These are phyloP conservation scores for Latheticus oryzae DNA, from an alignment of 2,888 invertebrate genomes.

Conservation along the genomic window DNA sequence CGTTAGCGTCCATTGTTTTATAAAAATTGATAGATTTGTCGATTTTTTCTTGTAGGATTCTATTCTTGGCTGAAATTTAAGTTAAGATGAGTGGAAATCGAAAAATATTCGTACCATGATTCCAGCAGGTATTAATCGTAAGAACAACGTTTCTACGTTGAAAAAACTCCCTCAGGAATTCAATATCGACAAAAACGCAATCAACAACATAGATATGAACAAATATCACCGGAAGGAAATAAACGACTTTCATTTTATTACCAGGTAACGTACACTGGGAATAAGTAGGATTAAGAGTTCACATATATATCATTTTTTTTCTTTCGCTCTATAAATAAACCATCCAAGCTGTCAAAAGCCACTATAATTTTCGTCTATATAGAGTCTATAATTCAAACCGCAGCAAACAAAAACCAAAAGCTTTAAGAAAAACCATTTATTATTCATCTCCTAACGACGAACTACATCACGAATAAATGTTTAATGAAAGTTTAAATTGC, in stretches of 20 bases:
- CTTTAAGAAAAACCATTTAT: constrained; percentile 20
- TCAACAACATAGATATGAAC: constrained; percentile 5
- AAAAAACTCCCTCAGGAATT: constrained; percentile 28
- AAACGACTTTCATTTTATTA: constrained; percentile 20
- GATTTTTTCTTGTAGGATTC: not conserved
- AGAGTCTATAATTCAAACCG: constrained; percentile 11
- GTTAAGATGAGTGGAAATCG: no score
- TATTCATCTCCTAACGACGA: constrained; percentile 7
- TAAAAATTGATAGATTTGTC: no score
- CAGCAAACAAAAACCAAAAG: no score
- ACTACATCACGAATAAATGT: constrained; percentile 19
- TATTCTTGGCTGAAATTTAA: constrained; percentile 15
- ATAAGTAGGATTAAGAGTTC: no score
- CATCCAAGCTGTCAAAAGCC: constrained; percentile 6
- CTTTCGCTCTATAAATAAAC: constrained; percentile 35
- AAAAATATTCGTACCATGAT: constrained; percentile 4
- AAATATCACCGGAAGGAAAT: constrained; percentile 3
- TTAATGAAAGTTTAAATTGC: constrained; percentile 32
- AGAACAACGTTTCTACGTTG: constrained; percentile 9
- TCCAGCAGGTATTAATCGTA: constrained; percentile 28
- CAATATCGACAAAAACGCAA: constrained; percentile 15
- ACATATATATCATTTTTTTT: constrained; percentile 28
- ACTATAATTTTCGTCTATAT: constrained; percentile 29
- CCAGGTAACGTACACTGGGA: no score
- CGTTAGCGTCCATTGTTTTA: constrained; percentile 6